A percentile compares a stretch with the other conserved stretches of the same genome.
Conservation (phyloP, 2,888 invertebrate species). For the Drosophila neotestacea region DNA sequence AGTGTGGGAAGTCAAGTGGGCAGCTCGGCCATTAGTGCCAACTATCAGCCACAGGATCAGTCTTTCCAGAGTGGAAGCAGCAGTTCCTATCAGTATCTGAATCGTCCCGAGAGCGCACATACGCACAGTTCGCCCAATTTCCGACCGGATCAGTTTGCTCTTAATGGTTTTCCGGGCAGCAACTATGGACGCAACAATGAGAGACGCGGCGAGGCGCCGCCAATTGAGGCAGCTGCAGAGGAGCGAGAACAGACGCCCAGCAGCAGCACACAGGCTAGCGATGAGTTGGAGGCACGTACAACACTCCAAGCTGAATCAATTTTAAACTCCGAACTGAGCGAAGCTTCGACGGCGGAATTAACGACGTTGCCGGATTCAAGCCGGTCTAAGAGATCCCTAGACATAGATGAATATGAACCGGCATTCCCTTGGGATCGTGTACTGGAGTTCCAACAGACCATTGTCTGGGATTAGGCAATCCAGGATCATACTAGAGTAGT, state of each 20-base stretch:
- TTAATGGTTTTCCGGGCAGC: slow-evolving; percentile 82
- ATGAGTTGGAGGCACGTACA: slow-evolving; percentile 68
- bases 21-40: slow-evolving; percentile 72
- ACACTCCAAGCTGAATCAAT: slow-evolving; percentile 63
- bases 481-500: slow-evolving; percentile 14
- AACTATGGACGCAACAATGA: slow-evolving; percentile 84
- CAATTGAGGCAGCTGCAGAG: slow-evolving; percentile 80
- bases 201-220: slow-evolving; percentile 81
- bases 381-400: slow-evolving; percentile 75
- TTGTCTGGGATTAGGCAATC: slow-evolving; percentile 88
- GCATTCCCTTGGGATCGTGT: slow-evolving; percentile 93
- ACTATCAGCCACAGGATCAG: slow-evolving; percentile 82
- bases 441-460: slow-evolving; percentile 89
- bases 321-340: slow-evolving; percentile 38
- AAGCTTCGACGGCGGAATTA: slow-evolving; percentile 49
- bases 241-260: slow-evolving; percentile 51
- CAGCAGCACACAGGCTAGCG: slow-evolving; percentile 76
- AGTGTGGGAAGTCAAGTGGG: slow-evolving; percentile 44
- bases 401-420: slow-evolving; percentile 84
- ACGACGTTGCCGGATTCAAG: slow-evolving; percentile 55
- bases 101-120: slow-evolving; percentile 83
- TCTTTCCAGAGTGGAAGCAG: slow-evolving; percentile 71
- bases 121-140: slow-evolving; percentile 77
- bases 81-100: slow-evolving; percentile 84
- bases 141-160: slow-evolving; percentile 80